phyloP scores from a whole-genome alignment of 2,797 vertebrate species.

The Myotis planiceps region DNA sequence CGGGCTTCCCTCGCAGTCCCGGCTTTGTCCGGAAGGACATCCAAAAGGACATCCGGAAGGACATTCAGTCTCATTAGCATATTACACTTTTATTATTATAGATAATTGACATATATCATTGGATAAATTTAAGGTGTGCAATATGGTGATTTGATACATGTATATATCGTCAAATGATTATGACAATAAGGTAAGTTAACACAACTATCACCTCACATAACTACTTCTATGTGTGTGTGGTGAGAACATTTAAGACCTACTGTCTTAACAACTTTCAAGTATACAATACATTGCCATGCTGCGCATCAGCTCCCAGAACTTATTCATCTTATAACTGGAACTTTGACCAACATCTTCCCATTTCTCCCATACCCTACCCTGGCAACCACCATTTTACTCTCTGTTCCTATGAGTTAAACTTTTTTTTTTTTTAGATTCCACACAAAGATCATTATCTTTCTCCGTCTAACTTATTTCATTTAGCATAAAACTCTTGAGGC shows the following conservation, averaged over 20 bases:
- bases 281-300: neutral
- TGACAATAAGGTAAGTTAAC: neutral
- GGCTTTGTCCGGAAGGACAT: too few relatives aligned
- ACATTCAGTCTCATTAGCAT: too few relatives aligned
- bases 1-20: too few relatives aligned
- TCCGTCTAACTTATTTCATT: neutral
- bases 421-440: neutral
- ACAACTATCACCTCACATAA: neutral
- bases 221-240: neutral
- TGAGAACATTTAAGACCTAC: neutral
- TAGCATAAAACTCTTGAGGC: neutral
- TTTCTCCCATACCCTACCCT: neutral
- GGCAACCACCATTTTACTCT: neutral
- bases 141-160: neutral
- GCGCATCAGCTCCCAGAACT: neutral
- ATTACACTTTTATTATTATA: too few relatives aligned
- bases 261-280: neutral
- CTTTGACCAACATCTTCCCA: neutral
- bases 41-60: too few relatives aligned
- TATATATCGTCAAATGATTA: neutral
- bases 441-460: neutral
- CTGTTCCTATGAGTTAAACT: neutral
- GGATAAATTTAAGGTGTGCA: neutral
- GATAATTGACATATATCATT: neutral
- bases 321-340: neutral